phyloP scores from a whole-genome alignment of 2,797 vertebrate genomes.

The Macrochelys suwanniensis region DNA sequence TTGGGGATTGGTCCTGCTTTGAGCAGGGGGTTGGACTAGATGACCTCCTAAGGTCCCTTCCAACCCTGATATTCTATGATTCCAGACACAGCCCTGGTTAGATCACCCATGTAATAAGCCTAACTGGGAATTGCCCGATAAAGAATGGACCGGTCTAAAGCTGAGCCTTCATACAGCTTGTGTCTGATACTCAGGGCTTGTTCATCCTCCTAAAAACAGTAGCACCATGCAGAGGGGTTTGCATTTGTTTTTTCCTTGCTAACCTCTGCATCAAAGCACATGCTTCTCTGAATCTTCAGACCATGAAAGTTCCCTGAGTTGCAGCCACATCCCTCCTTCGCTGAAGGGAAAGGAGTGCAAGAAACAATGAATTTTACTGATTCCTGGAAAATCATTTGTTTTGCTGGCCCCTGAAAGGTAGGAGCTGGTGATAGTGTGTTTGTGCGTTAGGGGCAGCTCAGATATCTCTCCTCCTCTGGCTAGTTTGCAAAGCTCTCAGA shows the following conservation, averaged over 20 bases:
- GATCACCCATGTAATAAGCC: not conserved
- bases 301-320: not conserved
- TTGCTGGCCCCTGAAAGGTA: not conserved
- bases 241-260: not conserved
- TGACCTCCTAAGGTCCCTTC: no score
- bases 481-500: not conserved
- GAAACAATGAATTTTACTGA: constrained; percentile 40
- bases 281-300: not conserved
- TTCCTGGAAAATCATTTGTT: constrained; percentile 7
- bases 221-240: not conserved
- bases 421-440: rapidly evolving
- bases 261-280: not conserved
- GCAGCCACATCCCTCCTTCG: not conserved
- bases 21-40: no score
- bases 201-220: not conserved
- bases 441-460: not conserved
- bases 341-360: not conserved
- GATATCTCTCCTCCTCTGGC: constrained; percentile 25
- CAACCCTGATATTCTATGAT: no score
- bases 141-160: no score
- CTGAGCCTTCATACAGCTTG: not conserved
- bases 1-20: no score
- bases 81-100: no score
- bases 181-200: not conserved
- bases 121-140: not conserved